Conservation (phyloP, 2,888 invertebrate genomes). For the Polydrusus tereticollis region DNA sequence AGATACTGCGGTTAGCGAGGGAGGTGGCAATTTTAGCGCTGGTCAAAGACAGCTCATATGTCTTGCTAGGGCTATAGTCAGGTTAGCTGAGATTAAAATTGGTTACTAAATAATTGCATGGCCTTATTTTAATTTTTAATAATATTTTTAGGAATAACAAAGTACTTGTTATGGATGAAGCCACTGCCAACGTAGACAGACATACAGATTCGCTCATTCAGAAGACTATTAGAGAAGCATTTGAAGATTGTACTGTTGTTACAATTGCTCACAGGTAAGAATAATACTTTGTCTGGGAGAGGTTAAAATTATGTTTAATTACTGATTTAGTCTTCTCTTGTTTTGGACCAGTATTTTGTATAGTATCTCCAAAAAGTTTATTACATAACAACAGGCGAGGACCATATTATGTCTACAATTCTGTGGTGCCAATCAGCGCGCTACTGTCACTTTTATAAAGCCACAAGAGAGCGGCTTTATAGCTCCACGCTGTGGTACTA, state of each 20-base stretch:
- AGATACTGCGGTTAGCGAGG: slow-evolving; percentile 77
- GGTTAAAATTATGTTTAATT: too few species aligned
- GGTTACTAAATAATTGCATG: too few species aligned
- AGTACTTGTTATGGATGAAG: slow-evolving; percentile 90
- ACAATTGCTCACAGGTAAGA: slow-evolving; percentile 81
- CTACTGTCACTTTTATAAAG: too few species aligned
- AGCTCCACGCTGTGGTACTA: too few species aligned
- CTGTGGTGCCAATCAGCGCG: too few species aligned
- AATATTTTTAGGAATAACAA: slow-evolving; percentile 63
- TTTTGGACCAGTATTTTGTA: too few species aligned
- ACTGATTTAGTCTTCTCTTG: too few species aligned
- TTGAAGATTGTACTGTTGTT: slow-evolving; percentile 82
- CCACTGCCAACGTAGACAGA: slow-evolving; percentile 89
- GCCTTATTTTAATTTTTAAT: background rate
- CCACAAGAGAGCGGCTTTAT: too few species aligned
- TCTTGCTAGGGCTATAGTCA: slow-evolving; percentile 86
- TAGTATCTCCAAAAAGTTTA: too few species aligned
- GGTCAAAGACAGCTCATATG: slow-evolving; percentile 92
- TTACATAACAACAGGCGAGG: too few species aligned
- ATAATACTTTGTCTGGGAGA: too few species aligned
- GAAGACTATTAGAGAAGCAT: slow-evolving; percentile 79
- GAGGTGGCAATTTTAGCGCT: slow-evolving; percentile 87
- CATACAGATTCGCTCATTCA: slow-evolving; percentile 86
- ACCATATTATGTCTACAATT: too few species aligned
- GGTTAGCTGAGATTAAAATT: slow-evolving; percentile 60